Conservation (phyloP, 2,113 vertebrate genomes). For the Zingel zingel region DNA sequence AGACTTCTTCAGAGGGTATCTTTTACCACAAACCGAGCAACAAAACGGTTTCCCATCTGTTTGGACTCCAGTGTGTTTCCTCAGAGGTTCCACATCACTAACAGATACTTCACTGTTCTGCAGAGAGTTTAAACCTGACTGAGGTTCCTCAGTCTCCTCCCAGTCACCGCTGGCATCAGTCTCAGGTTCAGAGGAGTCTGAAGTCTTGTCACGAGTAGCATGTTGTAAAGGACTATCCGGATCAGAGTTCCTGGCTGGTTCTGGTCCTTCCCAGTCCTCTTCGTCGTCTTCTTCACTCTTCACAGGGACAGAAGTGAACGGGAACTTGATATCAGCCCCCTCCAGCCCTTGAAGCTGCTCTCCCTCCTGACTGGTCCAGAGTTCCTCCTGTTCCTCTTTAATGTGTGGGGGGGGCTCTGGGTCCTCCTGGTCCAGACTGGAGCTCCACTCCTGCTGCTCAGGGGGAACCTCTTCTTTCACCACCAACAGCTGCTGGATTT, state of each 20-base stretch:
- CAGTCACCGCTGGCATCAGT: neutral
- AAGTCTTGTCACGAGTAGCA: neutral
- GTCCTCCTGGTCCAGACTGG: neutral
- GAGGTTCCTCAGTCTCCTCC: neutral
- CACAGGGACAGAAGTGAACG: neutral
- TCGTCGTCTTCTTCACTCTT: neutral
- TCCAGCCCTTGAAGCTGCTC: neutral
- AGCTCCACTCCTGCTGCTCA: neutral
- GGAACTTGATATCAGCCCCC: neutral
- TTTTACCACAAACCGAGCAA: no score
- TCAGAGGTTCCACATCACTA: neutral
- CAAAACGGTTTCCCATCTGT: neutral
- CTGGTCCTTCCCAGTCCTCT: neutral
- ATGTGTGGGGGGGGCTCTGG: neutral
- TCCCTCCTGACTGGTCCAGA: neutral
- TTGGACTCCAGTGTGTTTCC: no score
- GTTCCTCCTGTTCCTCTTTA: slow-evolving; percentile 2
- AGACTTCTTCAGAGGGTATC: no score
- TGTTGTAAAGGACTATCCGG: neutral
- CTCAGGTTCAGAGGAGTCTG: neutral
- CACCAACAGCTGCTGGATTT: neutral
- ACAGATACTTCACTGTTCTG: neutral
- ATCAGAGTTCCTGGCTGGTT: neutral
- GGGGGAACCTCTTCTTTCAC: neutral
- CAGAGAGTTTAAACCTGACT: neutral